Base-by-base conservation (phyloP, 2,888 invertebrate genomes). In the Agonopterix arenella region DNA sequence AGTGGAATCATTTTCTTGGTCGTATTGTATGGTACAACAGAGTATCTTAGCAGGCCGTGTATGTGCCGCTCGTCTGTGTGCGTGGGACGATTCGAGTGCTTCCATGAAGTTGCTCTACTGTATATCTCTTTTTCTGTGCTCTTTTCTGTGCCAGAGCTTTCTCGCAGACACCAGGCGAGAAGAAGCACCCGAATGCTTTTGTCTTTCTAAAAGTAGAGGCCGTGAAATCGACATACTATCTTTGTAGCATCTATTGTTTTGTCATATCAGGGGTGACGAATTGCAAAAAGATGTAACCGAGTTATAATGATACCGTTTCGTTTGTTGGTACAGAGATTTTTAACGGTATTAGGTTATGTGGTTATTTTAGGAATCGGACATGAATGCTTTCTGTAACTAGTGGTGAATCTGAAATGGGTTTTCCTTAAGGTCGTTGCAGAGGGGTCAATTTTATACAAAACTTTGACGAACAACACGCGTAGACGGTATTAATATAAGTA, bases 21-120 rank as follows among this genome's bases (percentile, higher is more conserved):
- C n/a, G n/a, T n/a, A n/a, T n/a, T n/a, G n/a, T n/a, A n/a, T n/a
- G n/a, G n/a, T n/a, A n/a, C n/a, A n/a, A n/a, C n/a, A n/a, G n/a
- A n/a, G n/a, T n/a, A n/a, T n/a, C 28, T 1, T 28, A 7, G 28
- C 28, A 1, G 28, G 28, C 28, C 28, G 28, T 28, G 5, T 7
- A 28, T 1, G 28, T n/a, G 40, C 1, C 4, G 10, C 40, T 40
- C n/a, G 10, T 40, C 40, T 40, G 10, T 40, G 40, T n/a, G 40
- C 40, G n/a, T 4, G n/a, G n/a, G n/a, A n/a, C 40, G n/a, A 2
- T 7, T n/a, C 40, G 40, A 60, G 65, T 60, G 61, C 55, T 86
- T 88, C 81, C 84, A 84, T 80, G 85, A 82, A 78, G 28, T 28
- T 67, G 68, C 60, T 79, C 85, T 84, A 84, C 81, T 84, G 86